These are phyloP conservation scores for Erannis defoliaria DNA, from an alignment of 2,888 invertebrate species.

Conservation along the genomic window DNA sequence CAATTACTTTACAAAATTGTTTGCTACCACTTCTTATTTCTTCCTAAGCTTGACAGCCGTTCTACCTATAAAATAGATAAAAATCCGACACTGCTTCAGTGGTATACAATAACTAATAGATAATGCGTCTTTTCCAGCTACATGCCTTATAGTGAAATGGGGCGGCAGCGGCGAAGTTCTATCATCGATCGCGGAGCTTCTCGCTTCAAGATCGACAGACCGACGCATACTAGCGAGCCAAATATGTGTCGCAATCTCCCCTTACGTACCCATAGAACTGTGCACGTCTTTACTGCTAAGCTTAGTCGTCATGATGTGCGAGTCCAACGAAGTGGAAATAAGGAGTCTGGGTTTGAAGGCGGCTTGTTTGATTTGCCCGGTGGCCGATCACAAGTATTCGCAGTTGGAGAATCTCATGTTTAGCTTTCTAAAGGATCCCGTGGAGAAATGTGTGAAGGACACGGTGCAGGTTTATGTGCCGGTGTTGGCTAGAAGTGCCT, in stretches of 20 bases:
- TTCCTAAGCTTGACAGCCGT: too few relatives aligned
- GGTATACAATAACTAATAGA: not conserved
- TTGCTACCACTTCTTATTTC: too few relatives aligned
- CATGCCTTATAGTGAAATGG: conserved; percentile 80
- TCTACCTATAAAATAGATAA: too few relatives aligned
- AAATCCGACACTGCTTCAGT: too few relatives aligned
- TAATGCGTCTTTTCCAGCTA: conserved; percentile 78
- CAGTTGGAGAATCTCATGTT: conserved; percentile 80
- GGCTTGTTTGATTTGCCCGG: conserved; percentile 75
- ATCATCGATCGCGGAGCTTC: conserved; percentile 75
- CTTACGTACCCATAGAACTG: conserved; percentile 78
- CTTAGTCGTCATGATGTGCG: conserved; percentile 79
- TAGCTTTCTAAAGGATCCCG: conserved; percentile 74
- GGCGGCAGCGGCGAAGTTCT: conserved; percentile 80
- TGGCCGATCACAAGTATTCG: conserved; percentile 76
- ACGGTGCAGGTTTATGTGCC: conserved; percentile 74
- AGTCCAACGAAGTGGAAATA: conserved; percentile 76
- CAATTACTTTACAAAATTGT: too few relatives aligned
- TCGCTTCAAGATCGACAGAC: conserved; percentile 72
- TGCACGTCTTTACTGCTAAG: conserved; percentile 81
- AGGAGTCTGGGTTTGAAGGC: conserved; percentile 73
- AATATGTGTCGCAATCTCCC: conserved; percentile 77
- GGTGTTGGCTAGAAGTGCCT: conserved; percentile 76
- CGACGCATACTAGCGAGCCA: conserved; percentile 75
- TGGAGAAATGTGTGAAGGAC: conserved; percentile 74